Evolutionary conservation across 2,888 invertebrate genomes (phyloP).

Genomic region (Mesoligia furuncula): DNA sequence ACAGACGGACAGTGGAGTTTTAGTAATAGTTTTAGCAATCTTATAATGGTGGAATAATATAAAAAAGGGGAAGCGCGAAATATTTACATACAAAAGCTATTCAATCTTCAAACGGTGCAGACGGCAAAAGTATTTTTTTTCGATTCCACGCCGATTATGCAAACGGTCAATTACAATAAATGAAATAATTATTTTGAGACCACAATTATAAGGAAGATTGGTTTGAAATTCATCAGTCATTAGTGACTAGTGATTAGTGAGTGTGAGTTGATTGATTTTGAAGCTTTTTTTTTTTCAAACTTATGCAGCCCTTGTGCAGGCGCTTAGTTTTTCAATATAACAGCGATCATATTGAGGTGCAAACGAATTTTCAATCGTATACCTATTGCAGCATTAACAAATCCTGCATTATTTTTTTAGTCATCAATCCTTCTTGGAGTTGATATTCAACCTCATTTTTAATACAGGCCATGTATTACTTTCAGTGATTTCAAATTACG

Average conservation of each 20-base stretch:
- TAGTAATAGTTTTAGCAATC: not conserved
- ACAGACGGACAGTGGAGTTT: too few species aligned
- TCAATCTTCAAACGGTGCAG: not conserved
- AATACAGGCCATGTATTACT: too few species aligned
- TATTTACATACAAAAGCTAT: constrained; percentile 12
- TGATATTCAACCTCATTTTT: too few species aligned
- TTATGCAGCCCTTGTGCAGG: not conserved
- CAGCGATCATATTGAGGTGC: not conserved
- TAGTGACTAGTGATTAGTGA: too few species aligned
- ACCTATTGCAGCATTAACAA: too few species aligned
- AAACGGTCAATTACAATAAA: constrained; percentile 12
- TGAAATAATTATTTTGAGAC: not conserved
- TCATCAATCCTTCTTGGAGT: too few species aligned
- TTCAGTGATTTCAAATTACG: too few species aligned
- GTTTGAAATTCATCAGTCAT: constrained; percentile 6
- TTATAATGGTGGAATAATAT: too few species aligned
- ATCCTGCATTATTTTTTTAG: too few species aligned
- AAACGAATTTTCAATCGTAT: not conserved
- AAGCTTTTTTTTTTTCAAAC: not conserved
- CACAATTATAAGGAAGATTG: constrained; percentile 20
- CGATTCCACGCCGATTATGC: constrained; percentile 31
- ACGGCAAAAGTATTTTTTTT: constrained; percentile 16
- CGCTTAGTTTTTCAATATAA: not conserved
- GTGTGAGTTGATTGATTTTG: not conserved
- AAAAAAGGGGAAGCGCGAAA: not conserved